Percentiles rank a stretch among this genome's conserved stretches.
Conservation (phyloP, 2,797 vertebrate species). For the Enteromius anoplus region DNA sequence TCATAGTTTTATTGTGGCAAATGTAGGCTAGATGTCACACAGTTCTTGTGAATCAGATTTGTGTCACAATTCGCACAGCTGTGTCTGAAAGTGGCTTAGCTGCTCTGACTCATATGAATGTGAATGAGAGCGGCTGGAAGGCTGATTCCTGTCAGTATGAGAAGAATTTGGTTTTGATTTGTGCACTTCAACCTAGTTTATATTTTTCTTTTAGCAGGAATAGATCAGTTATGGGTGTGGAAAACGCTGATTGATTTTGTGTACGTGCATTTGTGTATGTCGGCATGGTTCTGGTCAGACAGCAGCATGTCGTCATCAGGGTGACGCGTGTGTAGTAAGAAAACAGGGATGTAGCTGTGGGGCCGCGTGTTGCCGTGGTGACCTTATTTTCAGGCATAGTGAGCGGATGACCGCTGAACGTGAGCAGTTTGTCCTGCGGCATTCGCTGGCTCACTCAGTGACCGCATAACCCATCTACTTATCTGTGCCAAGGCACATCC, state of each 20-base stretch:
- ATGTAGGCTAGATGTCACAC: background rate
- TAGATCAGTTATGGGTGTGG: background rate
- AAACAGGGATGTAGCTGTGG: conserved; percentile 50
- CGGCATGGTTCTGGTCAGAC: conserved; percentile 33
- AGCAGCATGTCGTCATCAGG: conserved; percentile 47
- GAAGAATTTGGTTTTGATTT: conserved; percentile 3
- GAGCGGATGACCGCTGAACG: conserved; percentile 53
- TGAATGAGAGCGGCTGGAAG: conserved; percentile 13
- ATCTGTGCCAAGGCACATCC: conserved; percentile 34
- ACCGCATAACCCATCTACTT: conserved; percentile 42
- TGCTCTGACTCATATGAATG: conserved; percentile 8
- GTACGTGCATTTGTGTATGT: conserved; percentile 26
- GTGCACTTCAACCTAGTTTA: background rate
- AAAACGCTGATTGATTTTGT: background rate
- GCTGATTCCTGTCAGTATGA: background rate
- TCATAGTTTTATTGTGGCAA: background rate
- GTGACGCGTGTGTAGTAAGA: conserved; percentile 46
- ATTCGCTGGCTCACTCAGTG: conserved; percentile 43
- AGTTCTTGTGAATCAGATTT: background rate
- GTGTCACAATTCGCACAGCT: background rate
- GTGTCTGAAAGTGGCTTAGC: background rate
- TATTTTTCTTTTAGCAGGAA: background rate
- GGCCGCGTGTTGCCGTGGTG: conserved; percentile 53
- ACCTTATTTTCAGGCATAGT: conserved; percentile 62
- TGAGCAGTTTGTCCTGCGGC: conserved; percentile 37